Evolutionary conservation across 2,797 vertebrate genomes (phyloP), one percentile per base, ranked within the genome.

Genomic region (Chelon labrosus): DNA sequence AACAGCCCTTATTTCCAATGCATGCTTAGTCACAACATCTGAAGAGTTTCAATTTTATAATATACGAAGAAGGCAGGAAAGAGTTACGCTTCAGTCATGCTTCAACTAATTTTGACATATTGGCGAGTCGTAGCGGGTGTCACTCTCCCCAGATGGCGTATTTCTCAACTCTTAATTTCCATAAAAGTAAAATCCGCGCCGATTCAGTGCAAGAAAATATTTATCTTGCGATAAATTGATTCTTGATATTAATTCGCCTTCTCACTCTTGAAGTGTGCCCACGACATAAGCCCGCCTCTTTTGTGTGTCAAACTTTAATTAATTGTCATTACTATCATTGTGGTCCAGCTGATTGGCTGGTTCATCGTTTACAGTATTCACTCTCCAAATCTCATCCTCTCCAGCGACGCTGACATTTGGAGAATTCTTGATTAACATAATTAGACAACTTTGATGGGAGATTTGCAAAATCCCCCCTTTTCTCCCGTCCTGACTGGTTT

Each of bases 341-440:
- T 50, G 41, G 84, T 85, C 86, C 77, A 65, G 80, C 82, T 90
- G 90, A 92, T 92, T 88, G 84, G 82, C 84, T 65, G 83, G 78
- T 78, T 90, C 87, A 92, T 95, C 95, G 94, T 91, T 95, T 96
- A 96, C 83, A 65, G 83, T 80, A 52, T 68, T 67, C 76, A 76
- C 84, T 67, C 68, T 94, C 93, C 95, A 95, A 96, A 96, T 91
- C 94, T 93, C 86, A 83, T 92, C 95, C 95, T 95, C 95, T 95
- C 90, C 91, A 92, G 92, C 92, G 90, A 95, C 90, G 89, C 94
- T 97, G 96, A 96, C 96, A 97, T 98, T 97, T 97, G 93, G 91
- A 95, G 95, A 96, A 96, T 96, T 96, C 95, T 95, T 96, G 94
- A 98, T 96, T 96, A 96, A 96, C 96, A 96, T 97, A 97, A 98